These are phyloP conservation scores for Sebastes aleutianus DNA, from an alignment of 2,797 vertebrate species.

Conservation along the genomic window DNA sequence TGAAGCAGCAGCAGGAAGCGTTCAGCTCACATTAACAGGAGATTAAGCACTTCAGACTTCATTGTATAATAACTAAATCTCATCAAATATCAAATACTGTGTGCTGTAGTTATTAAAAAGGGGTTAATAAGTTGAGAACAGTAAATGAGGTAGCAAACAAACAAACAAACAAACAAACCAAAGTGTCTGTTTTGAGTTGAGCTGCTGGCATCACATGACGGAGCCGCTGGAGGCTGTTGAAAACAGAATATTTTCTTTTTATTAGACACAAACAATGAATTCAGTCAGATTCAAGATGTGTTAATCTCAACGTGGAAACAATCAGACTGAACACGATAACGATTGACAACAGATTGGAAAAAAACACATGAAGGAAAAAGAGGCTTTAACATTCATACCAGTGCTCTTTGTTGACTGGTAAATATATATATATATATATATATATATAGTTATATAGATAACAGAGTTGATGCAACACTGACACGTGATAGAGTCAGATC, in stretches of 20 bases:
- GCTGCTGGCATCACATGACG: conserved; percentile 36
- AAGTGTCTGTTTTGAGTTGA: conserved; percentile 28
- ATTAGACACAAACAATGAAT: conserved; percentile 14
- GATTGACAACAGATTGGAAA: conserved; percentile 22
- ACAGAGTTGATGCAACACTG: too few species aligned
- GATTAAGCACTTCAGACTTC: too few species aligned
- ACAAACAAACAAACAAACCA: not conserved
- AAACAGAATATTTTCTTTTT: conserved; percentile 23
- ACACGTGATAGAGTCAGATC: too few species aligned
- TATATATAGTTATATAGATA: too few species aligned
- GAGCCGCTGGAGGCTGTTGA: not conserved
- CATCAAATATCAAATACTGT: too few species aligned
- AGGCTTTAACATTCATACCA: too few species aligned
- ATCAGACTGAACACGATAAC: not conserved
- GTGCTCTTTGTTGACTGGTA: too few species aligned
- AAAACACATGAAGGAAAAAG: not conserved
- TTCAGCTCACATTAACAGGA: too few species aligned
- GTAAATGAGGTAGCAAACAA: conserved; percentile 11
- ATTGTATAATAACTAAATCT: too few species aligned
- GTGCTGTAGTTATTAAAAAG: too few species aligned
- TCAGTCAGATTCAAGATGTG: conserved; percentile 29
- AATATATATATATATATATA: too few species aligned
- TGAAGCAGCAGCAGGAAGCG: too few species aligned
- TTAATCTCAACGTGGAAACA: conserved; percentile 16
- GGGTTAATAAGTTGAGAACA: not conserved